These are phyloP conservation scores for Cinara cedri DNA, from an alignment of 2,888 invertebrate genomes.

Conservation along the genomic window DNA sequence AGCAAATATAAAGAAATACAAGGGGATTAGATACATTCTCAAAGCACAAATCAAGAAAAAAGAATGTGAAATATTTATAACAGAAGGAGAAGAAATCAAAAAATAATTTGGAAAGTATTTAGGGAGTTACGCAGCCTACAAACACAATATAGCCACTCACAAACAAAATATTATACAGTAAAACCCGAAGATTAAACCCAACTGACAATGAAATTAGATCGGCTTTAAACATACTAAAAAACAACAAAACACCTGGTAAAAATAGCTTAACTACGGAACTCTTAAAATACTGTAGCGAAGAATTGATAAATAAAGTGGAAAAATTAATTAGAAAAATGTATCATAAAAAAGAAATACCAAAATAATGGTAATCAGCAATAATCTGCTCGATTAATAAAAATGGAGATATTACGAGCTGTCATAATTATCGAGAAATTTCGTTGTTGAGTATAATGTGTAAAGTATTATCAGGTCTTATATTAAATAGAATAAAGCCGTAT, in stretches of 20 bases:
- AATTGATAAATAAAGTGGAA: conserved; percentile 3
- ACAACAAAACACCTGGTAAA: conserved; percentile 16
- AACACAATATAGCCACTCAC: neutral
- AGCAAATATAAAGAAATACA: no score
- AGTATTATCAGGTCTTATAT: no score
- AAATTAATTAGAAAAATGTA: conserved; percentile 10
- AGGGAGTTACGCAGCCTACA: conserved; percentile 11
- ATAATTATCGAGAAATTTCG: no score
- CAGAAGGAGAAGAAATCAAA: conserved; percentile 21
- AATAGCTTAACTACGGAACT: conserved; percentile 28
- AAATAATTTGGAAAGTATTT: conserved; percentile 14
- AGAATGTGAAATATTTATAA: conserved; percentile 3
- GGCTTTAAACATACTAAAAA: no score
- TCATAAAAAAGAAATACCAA: conserved; percentile 11
- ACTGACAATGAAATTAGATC: conserved; percentile 17
- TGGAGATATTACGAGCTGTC: neutral
- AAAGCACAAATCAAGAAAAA: conserved; percentile 2
- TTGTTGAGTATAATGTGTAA: no score
- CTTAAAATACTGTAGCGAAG: neutral
- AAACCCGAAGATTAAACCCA: conserved; percentile 12
- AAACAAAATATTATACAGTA: conserved; percentile 7
- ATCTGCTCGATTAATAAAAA: neutral
- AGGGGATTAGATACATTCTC: no score
- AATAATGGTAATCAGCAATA: no score
- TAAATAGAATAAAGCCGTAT: no score